Conservation (phyloP, 1,140 invertebrate species). For the Drosophila nasuta region DNA sequence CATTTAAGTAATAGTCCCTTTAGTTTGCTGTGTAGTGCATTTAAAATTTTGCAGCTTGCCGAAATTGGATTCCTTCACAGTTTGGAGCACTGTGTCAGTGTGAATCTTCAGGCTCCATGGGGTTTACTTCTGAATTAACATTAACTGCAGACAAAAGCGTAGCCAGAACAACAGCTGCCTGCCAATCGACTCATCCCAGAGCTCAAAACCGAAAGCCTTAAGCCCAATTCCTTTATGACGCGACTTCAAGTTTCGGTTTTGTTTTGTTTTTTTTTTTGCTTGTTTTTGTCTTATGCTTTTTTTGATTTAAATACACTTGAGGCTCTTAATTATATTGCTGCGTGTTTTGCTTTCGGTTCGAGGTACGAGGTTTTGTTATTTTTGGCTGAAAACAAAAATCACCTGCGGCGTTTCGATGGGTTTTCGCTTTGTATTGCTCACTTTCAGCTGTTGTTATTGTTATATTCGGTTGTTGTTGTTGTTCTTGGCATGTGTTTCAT, state of each 20-base stretch:
- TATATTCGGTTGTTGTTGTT: constrained; percentile 17
- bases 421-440: constrained; percentile 36
- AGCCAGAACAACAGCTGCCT: constrained; percentile 64
- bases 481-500: constrained; percentile 76
- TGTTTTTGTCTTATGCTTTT: constrained; percentile 34
- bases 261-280: constrained; percentile 36
- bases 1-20: background rate
- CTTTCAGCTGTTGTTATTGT: constrained; percentile 46
- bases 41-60: constrained; percentile 71
- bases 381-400: constrained; percentile 59
- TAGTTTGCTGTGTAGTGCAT: constrained; percentile 34
- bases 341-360: constrained; percentile 50
- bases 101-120: constrained; percentile 50
- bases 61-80: constrained; percentile 45
- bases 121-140: constrained; percentile 40
- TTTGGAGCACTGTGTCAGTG: background rate
- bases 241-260: constrained; percentile 37
- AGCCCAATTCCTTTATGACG: constrained; percentile 50
- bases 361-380: background rate
- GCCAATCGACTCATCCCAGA: constrained; percentile 52
- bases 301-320: constrained; percentile 76
- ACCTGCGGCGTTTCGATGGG: constrained; percentile 65
- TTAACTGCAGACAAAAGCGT: constrained; percentile 40
- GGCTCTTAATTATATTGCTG: constrained; percentile 78
- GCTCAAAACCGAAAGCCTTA: constrained; percentile 7